phyloP scores from a whole-genome alignment of 2,113 vertebrate genomes.

The Entomyzon cyanotis region DNA sequence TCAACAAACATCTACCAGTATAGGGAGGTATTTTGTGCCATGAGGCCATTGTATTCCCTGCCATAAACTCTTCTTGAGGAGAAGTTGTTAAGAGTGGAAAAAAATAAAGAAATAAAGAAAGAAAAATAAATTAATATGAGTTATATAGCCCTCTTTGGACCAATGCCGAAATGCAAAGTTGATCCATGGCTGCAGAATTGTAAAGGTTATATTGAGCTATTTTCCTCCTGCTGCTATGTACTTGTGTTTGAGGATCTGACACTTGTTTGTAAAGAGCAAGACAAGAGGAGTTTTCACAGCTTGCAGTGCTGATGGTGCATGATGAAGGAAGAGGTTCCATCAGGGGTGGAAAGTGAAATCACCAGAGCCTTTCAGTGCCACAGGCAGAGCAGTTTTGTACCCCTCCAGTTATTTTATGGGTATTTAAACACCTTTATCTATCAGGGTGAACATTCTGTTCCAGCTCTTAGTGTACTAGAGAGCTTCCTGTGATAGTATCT shows the following conservation, averaged over 20 bases:
- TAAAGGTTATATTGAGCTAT: not conserved
- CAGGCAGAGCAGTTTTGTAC: not conserved
- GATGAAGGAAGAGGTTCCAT: not conserved
- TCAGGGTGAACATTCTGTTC: not conserved
- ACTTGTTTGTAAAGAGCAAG: not conserved
- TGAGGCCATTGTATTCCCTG: not conserved
- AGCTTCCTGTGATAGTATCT: not conserved
- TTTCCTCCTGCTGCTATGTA: not conserved
- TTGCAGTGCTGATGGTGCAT: not conserved
- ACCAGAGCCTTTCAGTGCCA: not conserved
- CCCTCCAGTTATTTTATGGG: not conserved
- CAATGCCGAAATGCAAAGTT: not conserved
- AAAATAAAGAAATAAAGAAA: not conserved
- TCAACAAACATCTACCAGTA: not conserved
- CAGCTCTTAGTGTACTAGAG: not conserved
- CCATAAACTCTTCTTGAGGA: not conserved
- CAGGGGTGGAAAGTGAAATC: not conserved
- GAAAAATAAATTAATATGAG: not conserved
- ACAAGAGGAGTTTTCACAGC: not conserved
- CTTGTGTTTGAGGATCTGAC: not conserved
- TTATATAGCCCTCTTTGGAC: not conserved
- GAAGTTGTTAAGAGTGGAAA: not conserved
- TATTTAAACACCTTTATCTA: not conserved
- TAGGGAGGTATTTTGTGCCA: not conserved
- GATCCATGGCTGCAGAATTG: not conserved